These are phyloP conservation scores for Hydraecia micacea DNA, from an alignment of 2,888 invertebrate species.

Conservation along the genomic window DNA sequence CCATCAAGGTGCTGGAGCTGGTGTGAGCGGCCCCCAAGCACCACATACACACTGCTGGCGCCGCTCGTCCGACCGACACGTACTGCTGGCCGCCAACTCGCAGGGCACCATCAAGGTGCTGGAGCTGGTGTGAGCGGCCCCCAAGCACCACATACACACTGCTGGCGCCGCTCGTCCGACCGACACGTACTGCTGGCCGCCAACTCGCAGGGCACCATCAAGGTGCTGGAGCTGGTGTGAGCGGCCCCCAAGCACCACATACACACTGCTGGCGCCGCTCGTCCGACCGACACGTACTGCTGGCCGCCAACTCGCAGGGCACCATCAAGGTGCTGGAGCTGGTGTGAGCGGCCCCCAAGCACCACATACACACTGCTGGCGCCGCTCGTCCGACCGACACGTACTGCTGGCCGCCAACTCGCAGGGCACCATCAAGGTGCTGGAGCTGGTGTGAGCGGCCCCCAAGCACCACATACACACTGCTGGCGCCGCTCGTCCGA, in stretches of 20 bases:
- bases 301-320: conserved; percentile 98
- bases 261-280: no score
- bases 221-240: conserved; percentile 94
- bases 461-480: no score
- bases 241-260: no score
- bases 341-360: conserved; percentile 87
- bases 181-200: conserved; percentile 96
- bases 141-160: no score
- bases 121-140: conserved; percentile 91
- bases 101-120: conserved; percentile 97
- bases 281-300: conserved; percentile 93
- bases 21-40: conserved; percentile 88
- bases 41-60: no score
- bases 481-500: conserved; percentile 93
- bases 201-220: conserved; percentile 98
- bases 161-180: conserved; percentile 93
- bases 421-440: conserved; percentile 97
- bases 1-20: conserved; percentile 96
- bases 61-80: conserved; percentile 92
- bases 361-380: no score
- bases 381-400: conserved; percentile 92
- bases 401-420: conserved; percentile 98
- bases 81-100: conserved; percentile 97
- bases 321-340: conserved; percentile 96
- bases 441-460: conserved; percentile 92